Evolutionary conservation across 2,113 vertebrate species (phyloP).

Genomic region (Sturnira hondurensis): DNA sequence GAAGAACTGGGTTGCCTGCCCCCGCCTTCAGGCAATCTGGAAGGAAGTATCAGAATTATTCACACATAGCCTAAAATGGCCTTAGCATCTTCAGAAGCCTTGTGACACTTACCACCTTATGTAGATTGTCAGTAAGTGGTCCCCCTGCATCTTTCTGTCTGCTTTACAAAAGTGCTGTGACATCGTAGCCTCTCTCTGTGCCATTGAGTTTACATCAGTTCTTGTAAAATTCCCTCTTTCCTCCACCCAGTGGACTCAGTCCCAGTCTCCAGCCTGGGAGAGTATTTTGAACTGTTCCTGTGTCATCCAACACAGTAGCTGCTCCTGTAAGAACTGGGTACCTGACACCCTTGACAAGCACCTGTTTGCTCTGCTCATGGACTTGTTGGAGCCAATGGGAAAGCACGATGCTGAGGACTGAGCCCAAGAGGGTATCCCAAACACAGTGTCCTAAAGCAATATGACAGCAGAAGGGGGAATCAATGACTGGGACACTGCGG

Average conservation of each 20-base stretch:
- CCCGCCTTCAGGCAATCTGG: not conserved
- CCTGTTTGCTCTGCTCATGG: not conserved
- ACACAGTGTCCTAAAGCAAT: not conserved
- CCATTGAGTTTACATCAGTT: not conserved
- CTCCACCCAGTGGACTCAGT: not conserved
- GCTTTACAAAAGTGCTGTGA: not conserved
- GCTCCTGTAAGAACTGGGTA: not conserved
- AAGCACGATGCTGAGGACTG: rapidly evolving
- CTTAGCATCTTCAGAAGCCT: not conserved
- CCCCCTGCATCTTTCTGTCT: not conserved
- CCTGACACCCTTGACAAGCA: no score
- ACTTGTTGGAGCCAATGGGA: not conserved
- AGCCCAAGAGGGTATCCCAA: not conserved
- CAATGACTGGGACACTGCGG: not conserved
- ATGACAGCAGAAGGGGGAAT: not conserved
- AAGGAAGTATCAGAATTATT: no score
- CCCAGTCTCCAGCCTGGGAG: not conserved
- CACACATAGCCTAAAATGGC: not conserved
- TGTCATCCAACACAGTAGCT: rapidly evolving
- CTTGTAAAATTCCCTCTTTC: not conserved
- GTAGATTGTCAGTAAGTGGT: not conserved
- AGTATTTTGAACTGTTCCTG: not conserved
- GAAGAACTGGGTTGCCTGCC: not conserved
- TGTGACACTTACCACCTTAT: rapidly evolving
- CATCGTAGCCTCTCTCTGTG: not conserved